Base-by-base conservation (phyloP, 2,888 invertebrate genomes). In the Litoditis marina region DNA sequence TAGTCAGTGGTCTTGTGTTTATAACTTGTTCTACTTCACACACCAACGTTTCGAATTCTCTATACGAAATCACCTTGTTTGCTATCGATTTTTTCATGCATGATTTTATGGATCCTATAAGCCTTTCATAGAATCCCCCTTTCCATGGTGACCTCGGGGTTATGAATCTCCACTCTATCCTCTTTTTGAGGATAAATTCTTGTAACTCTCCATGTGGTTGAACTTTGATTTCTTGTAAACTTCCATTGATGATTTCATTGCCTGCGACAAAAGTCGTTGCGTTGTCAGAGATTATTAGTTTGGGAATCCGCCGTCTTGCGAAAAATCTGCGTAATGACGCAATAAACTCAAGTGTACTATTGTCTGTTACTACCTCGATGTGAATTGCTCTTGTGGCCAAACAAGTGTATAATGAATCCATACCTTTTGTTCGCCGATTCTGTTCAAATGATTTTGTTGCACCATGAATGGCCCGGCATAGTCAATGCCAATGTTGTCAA, bases 1-100 rank as follows among this genome's bases (percentile, higher is more conserved):
- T 31, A 11, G 58, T 50, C 11, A 58, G 28, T 19, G 58, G 58
- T 3, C 58, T n/a, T 7, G 32, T 32, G 36, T 58, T 58, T 1
- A 58, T 4, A 3, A 58, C 49, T 2, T 36, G 31, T 31, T 58
- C 58, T 19, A 58, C 30, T 34, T 50, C 34, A 4, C 16, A 25
- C 50, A 50, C 39, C 27, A 32, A 34, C 19, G 58, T 58, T 6
- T 6, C 4, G 2, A 58, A 34, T 19, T 58, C 58, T 5, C 32
- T 28, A 16, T 31, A 16, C 2, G 46, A 31, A 13, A 47, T 31
- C 27, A 11, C 2, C 22, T 31, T 30, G n/a, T 27, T 6, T 2
- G 11, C n/a, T 19, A 34, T 25, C 2, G 47, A 16, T 3, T 25
- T 49, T 5, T 30, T 27, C 27, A 57, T 31, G 2, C 46, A 42